Evolutionary conservation across 2,888 invertebrate genomes (phyloP).

Genomic region (Copidosoma aretas): DNA sequence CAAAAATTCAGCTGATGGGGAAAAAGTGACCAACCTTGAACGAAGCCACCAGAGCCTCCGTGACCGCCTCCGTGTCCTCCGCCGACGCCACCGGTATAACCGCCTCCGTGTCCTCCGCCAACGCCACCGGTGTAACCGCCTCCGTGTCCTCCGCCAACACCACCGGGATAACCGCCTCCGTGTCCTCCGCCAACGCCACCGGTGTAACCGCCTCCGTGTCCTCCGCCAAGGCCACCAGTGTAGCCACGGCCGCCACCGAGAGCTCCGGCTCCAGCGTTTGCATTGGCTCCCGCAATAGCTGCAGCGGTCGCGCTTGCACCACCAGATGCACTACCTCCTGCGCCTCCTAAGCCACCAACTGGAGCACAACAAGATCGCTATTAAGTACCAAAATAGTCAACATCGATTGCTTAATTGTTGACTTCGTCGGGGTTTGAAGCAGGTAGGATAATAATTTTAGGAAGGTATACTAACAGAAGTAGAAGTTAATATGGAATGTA

Average conservation of each 20-base stretch:
- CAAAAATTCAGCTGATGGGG: too few relatives aligned
- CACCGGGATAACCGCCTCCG: background rate
- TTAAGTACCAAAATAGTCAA: too few relatives aligned
- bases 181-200: constrained; percentile 9
- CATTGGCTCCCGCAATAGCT: constrained; percentile 34
- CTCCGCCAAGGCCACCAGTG: background rate
- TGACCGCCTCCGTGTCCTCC: constrained; percentile 4
- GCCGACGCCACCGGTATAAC: too few relatives aligned
- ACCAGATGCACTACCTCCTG: background rate
- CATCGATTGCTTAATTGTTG: too few relatives aligned
- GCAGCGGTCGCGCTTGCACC: background rate
- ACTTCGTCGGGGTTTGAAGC: too few relatives aligned
- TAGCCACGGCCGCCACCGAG: constrained; percentile 21
- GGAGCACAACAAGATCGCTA: too few relatives aligned
- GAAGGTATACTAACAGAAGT: too few relatives aligned
- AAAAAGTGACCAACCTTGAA: background rate
- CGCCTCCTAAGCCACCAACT: background rate
- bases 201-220: constrained; percentile 19
- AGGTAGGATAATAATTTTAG: too few relatives aligned
- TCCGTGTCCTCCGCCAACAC: background rate
- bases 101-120: background rate
- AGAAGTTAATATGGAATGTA: too few relatives aligned
- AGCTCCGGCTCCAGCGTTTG: constrained; percentile 19
- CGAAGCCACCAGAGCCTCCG: background rate
- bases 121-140: constrained; percentile 2